These are phyloP conservation scores for Cremastinae sp. DNA, from an alignment of 2,888 invertebrate genomes.

Conservation along the genomic window DNA sequence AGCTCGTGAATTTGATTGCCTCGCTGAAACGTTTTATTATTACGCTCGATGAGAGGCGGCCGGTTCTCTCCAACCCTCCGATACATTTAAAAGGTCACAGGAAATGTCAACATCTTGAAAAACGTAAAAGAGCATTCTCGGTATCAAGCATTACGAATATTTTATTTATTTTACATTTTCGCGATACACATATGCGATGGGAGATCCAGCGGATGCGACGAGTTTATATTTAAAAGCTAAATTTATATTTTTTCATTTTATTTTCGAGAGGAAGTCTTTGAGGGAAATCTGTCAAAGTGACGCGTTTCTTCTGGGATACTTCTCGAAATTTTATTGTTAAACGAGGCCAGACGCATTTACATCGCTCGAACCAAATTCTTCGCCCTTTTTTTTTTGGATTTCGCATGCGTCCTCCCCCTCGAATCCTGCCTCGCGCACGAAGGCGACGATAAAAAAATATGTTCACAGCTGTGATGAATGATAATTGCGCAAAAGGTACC, in stretches of 20 bases:
- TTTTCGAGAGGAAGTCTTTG: constrained; percentile 44
- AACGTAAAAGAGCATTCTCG: constrained; percentile 12
- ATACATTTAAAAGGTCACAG: constrained; percentile 26
- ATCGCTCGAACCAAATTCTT: constrained; percentile 16
- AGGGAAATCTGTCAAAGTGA: constrained; percentile 15
- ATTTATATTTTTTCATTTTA: no score
- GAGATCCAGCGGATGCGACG: no score
- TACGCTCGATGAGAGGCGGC: no score
- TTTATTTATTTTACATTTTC: no score
- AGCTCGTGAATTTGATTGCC: background rate
- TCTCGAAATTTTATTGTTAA: constrained; percentile 48
- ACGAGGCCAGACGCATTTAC: constrained; percentile 49
- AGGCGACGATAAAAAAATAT: constrained; percentile 51
- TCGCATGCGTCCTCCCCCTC: background rate
- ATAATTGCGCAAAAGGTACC: constrained; percentile 75
- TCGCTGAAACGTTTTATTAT: constrained; percentile 5
- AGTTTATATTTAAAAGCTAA: no score
- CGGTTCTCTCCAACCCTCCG: background rate
- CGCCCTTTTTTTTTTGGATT: background rate
- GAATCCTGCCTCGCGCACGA: no score
- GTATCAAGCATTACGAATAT: no score
- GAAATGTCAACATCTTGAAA: constrained; percentile 15
- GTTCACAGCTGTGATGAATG: constrained; percentile 73
- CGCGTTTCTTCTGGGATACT: constrained; percentile 16
- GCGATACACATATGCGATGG: background rate